These are phyloP conservation scores for Silurus lanzhouensis DNA, from an alignment of 2,797 vertebrate genomes.

Conservation along the genomic window DNA sequence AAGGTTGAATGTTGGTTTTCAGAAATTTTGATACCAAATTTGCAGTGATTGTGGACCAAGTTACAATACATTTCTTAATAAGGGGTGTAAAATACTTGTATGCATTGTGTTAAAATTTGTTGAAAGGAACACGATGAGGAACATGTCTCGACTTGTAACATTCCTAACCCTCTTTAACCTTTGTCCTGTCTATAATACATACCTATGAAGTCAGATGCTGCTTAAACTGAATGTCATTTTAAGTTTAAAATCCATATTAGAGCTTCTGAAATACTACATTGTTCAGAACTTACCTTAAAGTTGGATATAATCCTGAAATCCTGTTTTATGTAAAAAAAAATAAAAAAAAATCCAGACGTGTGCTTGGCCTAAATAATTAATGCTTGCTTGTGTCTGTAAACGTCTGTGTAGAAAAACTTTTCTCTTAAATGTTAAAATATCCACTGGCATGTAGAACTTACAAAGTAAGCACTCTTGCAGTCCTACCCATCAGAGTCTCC, in stretches of 20 bases:
- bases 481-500: background rate
- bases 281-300: slow-evolving; percentile 32
- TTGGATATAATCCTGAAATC: slow-evolving; percentile 2
- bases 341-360: background rate
- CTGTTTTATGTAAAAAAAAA: background rate
- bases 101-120: slow-evolving; percentile 4
- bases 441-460: background rate
- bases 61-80: background rate
- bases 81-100: background rate
- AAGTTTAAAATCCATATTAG: background rate
- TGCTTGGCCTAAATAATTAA: background rate
- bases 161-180: slow-evolving; percentile 1
- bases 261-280: background rate
- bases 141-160: background rate
- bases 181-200: background rate
- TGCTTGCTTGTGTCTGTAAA: background rate
- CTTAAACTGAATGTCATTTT: background rate
- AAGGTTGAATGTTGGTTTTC: background rate
- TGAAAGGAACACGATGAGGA: background rate
- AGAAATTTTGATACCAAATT: background rate
- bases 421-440: background rate
- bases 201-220: too few relatives aligned
- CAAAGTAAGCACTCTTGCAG: background rate
- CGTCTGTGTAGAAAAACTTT: background rate
- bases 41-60: background rate